These are phyloP conservation scores for Stictonetta naevosa DNA, from an alignment of 2,113 vertebrate genomes.

Conservation along the genomic window DNA sequence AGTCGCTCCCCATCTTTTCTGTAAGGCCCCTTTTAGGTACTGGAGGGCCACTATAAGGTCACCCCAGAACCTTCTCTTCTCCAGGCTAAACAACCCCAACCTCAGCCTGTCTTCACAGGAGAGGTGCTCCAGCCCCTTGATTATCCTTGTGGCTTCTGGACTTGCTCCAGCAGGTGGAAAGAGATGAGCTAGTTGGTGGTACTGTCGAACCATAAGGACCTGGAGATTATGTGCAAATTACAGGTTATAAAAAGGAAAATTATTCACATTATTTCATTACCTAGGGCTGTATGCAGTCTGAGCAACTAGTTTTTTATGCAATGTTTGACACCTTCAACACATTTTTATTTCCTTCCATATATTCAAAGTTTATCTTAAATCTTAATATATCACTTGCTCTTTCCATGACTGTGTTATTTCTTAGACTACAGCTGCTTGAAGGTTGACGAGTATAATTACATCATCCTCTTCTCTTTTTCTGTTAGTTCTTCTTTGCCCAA, in stretches of 20 bases:
- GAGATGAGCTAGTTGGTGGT: background rate
- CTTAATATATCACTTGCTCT: background rate
- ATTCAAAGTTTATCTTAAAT: background rate
- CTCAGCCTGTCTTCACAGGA: background rate
- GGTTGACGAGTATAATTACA: background rate
- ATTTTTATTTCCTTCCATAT: background rate
- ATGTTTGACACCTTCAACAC: background rate
- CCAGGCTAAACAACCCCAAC: background rate
- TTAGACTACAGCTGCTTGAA: background rate
- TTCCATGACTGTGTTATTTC: background rate
- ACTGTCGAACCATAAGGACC: background rate
- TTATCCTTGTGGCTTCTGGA: background rate
- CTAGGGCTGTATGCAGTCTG: background rate
- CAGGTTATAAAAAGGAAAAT: background rate
- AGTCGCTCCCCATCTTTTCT: background rate
- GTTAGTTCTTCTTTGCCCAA: background rate
- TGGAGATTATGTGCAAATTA: background rate
- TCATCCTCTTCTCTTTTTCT: background rate
- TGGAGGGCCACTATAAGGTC: background rate
- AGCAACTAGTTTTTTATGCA: background rate
- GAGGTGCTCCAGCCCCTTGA: background rate
- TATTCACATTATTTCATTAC: background rate
- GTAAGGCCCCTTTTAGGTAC: background rate
- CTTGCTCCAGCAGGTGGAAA: background rate
- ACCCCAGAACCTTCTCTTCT: background rate